Base-by-base conservation (phyloP, 2,888 invertebrate species). In the Agrochola litura region DNA sequence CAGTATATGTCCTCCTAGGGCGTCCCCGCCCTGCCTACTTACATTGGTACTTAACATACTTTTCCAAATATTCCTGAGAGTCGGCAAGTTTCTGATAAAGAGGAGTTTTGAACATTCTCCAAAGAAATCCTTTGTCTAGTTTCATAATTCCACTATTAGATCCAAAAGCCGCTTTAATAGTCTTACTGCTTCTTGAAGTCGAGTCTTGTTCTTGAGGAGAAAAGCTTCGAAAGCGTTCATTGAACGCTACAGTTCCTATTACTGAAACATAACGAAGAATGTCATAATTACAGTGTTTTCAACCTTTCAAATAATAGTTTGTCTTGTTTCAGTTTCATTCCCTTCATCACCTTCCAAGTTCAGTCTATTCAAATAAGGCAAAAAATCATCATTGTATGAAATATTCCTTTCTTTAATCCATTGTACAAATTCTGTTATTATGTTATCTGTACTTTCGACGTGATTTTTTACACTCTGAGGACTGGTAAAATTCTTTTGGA, bases 401-500 rank as follows among this genome's bases (percentile, higher is more conserved):
- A 90, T 78, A 88, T 94, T 84, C 0, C 88, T 85, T 86, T 89
- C 77, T 89, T 92, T 85, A 77, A 95, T 87, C 97, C 95, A 95
- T 52, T 95, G 90, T 0, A 98, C 90, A 93, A 99, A 98, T 89
- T 98, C 97, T 65, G 94, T 93, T 6, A 98, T 97, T 0, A 98
- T 97, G 6, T 91, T 90, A 91, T 99, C 98, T 0, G 98, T 97
- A 69, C 94, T 95, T n/a, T 95, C 92, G 0, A 99, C 93, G 90
- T 98, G 98, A 83, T 94, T 95, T 81, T 97, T 97, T 0, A 98
- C 98, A 90, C 97, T 98, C 86, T 97, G 97, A 0, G 98, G 98
- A 81, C 98, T 97, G 82, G 98, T 98, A 37, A 99, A 94, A 67
- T 98, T 98, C 91, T 98, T 98, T 94, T 99, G 99, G 87, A 99